Conservation (phyloP, 2,888 invertebrate species). For the Drosophila hawaiiensis region DNA sequence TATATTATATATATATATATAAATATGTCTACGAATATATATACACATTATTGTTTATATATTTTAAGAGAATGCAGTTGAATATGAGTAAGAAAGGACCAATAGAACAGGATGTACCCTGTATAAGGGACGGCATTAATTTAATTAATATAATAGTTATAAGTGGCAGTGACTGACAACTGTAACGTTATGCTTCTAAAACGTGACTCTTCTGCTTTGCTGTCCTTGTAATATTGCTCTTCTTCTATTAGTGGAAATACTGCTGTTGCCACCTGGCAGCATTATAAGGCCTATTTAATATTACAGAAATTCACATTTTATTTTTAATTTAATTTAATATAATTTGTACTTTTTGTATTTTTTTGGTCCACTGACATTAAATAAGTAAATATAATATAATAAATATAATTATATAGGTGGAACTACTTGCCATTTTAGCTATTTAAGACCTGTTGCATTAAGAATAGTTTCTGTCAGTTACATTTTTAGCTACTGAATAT, state of each 20-base stretch:
- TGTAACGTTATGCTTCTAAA: neutral
- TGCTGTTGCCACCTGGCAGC: too few species aligned
- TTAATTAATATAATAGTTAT: too few species aligned
- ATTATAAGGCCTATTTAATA: neutral
- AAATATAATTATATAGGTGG: neutral
- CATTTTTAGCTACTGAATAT: neutral
- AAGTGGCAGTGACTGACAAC: neutral
- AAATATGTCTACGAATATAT: conserved; percentile 2
- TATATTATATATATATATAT: conserved; percentile 5
- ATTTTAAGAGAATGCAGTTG: conserved; percentile 12
- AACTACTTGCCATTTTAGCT: neutral
- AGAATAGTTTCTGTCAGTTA: neutral
- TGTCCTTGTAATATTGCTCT: too few species aligned
- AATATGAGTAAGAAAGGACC: neutral
- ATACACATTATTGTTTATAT: neutral
- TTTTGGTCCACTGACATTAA: neutral
- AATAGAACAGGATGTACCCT: neutral
- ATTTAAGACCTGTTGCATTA: neutral
- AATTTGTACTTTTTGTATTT: neutral
- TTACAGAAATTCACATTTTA: neutral
- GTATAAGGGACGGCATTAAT: neutral
- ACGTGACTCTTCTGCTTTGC: neutral
- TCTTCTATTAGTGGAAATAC: too few species aligned
- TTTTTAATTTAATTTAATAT: neutral
- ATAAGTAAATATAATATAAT: neutral